Percentiles rank a stretch among this genome's conserved stretches.
Evolutionary conservation across 2,113 vertebrate species (phyloP).

Genomic region (Theristicus caerulescens): DNA sequence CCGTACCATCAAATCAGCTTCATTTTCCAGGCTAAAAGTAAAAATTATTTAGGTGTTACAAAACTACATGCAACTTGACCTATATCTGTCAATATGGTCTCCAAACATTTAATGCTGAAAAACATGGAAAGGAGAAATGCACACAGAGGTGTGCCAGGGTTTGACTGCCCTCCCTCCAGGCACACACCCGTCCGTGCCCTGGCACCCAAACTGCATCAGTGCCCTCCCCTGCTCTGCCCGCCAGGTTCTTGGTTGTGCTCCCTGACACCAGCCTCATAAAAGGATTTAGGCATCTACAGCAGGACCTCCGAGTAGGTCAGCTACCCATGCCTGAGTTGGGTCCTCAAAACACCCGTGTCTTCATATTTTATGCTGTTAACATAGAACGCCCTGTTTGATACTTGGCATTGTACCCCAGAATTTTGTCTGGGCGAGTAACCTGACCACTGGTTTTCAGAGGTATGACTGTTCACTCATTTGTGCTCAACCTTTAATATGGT

Average conservation of each 20-base stretch:
- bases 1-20: not conserved
- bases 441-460: not conserved
- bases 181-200: rapidly evolving
- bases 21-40: not conserved
- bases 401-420: not conserved
- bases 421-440: not conserved
- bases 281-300: not conserved
- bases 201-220: not conserved
- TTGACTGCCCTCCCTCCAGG: not conserved
- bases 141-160: not conserved
- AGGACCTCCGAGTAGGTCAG: not conserved
- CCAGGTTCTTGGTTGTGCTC: not conserved
- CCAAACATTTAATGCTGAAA: not conserved
- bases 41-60: not conserved
- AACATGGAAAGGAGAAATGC: not conserved
- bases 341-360: not conserved
- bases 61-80: not conserved
- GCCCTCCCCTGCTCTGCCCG: not conserved
- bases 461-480: not conserved
- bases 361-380: not conserved
- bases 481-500: not conserved
- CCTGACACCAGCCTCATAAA: not conserved
- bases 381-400: not conserved
- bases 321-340: not conserved
- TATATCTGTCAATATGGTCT: not conserved